Conservation (phyloP, 2,888 invertebrate genomes). For the Cistogaster globosa region DNA sequence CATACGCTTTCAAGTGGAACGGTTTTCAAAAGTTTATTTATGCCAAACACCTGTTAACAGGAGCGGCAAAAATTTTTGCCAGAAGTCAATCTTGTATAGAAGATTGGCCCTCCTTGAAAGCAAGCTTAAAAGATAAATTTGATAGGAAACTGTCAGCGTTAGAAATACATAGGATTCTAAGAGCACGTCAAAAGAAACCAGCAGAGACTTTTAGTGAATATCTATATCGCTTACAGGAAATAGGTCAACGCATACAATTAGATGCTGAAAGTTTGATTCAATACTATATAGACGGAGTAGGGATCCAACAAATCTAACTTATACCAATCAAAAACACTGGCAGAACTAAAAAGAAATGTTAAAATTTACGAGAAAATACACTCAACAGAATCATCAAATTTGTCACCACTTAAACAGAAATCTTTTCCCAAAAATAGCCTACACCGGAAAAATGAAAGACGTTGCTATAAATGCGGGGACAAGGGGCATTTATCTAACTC, state of each 20-base stretch:
- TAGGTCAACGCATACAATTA: neutral
- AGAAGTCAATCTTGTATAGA: neutral
- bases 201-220: neutral
- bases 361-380: no score
- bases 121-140: neutral
- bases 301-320: neutral
- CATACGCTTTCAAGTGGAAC: no score
- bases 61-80: constrained; percentile 21
- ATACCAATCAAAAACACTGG: neutral
- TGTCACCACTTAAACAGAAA: no score
- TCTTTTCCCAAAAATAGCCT: no score
- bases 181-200: neutral
- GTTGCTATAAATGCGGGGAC: no score
- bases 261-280: neutral
- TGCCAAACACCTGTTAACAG: no score
- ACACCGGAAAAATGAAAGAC: no score
- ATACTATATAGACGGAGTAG: neutral
- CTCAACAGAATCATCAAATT: no score
- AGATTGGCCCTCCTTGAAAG: neutral
- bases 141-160: neutral
- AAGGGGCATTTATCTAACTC: no score
- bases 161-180: neutral
- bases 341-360: no score
- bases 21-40: no score
- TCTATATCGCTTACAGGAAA: neutral